Base-by-base conservation (phyloP, 2,113 vertebrate genomes). In the Hylia prasina region DNA sequence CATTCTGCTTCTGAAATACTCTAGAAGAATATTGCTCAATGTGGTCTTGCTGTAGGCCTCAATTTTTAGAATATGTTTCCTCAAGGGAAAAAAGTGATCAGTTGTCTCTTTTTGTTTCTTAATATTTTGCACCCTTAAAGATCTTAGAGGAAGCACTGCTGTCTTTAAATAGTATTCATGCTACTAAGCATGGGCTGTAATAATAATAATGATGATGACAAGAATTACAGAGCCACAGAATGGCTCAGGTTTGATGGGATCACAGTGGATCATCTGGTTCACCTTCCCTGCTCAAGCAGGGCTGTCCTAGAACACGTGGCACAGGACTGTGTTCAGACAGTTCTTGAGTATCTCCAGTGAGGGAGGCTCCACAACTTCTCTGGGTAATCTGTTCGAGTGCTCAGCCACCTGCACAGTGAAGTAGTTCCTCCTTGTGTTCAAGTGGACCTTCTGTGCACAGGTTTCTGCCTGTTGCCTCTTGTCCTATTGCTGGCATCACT, bases 341-440 rank as follows among this genome's bases (percentile, higher is more conserved):
- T 23, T 60, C 12, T 45, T 45, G 33, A 45, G 4, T 51, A n/a
- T n/a, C 19, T 87, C 64, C 45, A 33, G 18, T 44, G 22, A 51
- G 22, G 27, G 27, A 58, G 25, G 5, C 18, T 77, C 45, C 45
- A 44, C 33, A 51, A 3, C 17, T 7, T 44, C 83, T 51, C 18
- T 44, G 45, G 54, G n/a, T 47, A 53, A 0, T 10, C 64, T 87
- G 23, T 45, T 61, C 45, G 28, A 28, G 54, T 27, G 45, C 33
- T 45, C 0, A 0, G 39, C 61, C 28, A 78, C 47, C 15, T 0
- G 0, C 35, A 27, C 25, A 69, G 21, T 53, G 13, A 54, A 40
- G n/a, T 8, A 35, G 6, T 40, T 82, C n/a, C 9, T 73, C 23
- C 20, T 47, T 14, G 35, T 19, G 14, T 69, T 69, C 14, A 4